Base-by-base conservation (phyloP, 2,888 invertebrate species). In the Latrodectus hesperus region DNA sequence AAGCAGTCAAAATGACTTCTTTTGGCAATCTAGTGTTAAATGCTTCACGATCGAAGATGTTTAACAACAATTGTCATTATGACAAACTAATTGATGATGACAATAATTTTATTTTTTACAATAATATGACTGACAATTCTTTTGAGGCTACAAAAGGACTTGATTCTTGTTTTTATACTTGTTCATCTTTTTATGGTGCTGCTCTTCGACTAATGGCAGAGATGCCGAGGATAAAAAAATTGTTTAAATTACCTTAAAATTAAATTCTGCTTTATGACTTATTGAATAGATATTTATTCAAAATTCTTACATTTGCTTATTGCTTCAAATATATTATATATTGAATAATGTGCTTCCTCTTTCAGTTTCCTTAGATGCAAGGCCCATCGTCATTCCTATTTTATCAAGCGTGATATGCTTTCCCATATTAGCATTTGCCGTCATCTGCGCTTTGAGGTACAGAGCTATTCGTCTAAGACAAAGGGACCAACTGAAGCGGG, bases 391-490 rank as follows among this genome's bases (percentile, higher is more conserved):
- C 80, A 95, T 97, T 90, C 96, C 97, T 70, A 97, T 97, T 90
- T 95, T 97, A 77, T 96, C 97, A 83, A 96, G 97, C 92, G 97
- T 97, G 92, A 94, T 97, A 91, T 97, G 97, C 86, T 97, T 97
- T 91, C 97, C 97, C 65, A 93, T 97, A 90, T 93, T 97, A 92
- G 97, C 97, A 5, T 94, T 97, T 88, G 94, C 97, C 90, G 95
- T 97, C 90, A 97, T 97, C 91, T 97, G 97, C 93, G 97, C 96
- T 92, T 93, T 97, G 89, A 93, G 96, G 86, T 94, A 96, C 91
- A 94, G 97, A 91, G 97, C 97, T 4, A 96, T 97, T 92, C 92
- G 96, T 91, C 96, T 96, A 14, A 94, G 97, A 83, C 96, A 96
- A 0, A 93, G 96, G 76, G 96, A 96, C 91, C 93, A 85, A 65